Base-by-base conservation (phyloP, 2,113 vertebrate genomes). In the Oxygymnocypris stewartii region DNA sequence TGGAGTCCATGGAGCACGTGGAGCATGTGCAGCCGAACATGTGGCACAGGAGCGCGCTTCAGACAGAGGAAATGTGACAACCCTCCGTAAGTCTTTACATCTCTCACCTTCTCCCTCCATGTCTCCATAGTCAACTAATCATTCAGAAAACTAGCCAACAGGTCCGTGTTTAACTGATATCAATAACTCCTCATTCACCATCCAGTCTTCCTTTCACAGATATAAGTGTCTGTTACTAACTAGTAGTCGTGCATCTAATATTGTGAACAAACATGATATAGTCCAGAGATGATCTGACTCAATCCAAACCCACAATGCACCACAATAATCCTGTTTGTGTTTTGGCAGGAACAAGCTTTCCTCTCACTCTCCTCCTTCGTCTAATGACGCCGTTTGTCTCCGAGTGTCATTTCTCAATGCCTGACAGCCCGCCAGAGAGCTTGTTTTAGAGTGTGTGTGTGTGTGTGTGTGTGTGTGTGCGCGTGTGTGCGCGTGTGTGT, bases 31-130 rank as follows among this genome's bases (percentile, higher is more conserved):
- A 99, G 98, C 93, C 90, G 97, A 71, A 98, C 97, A 0, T 99
- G 98, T 20, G 97, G 96, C 7, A 98, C 97, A 0, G 98, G 98
- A 75, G 97, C 96, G 81, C 94, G 96, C 20, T 99, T 99, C 95
- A 94, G 98, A 79, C 98, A 99, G 94, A 95, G 98, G 90, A 99
- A 99, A 91, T 99, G 98, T 10, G 98, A 99, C 96, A 96, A 99
- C 87, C 98, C 98, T 10, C 98, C 98, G 98, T 99, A 94, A 95
- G 98, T 96, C 71, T 42, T 84, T 40, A 20, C 18, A 37, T 81
- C 18, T 20, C 25, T 54, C 13, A 40, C 18, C 2, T 47, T 51
- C 10, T 6, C 35, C 73, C 4, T 51, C 3, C 7, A 31, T 40
- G 35, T 28, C 6, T 67, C 40, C 16, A 10, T 37, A 18, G 65